Base-by-base conservation (phyloP, 2,113 vertebrate species). In the Bos javanicus region DNA sequence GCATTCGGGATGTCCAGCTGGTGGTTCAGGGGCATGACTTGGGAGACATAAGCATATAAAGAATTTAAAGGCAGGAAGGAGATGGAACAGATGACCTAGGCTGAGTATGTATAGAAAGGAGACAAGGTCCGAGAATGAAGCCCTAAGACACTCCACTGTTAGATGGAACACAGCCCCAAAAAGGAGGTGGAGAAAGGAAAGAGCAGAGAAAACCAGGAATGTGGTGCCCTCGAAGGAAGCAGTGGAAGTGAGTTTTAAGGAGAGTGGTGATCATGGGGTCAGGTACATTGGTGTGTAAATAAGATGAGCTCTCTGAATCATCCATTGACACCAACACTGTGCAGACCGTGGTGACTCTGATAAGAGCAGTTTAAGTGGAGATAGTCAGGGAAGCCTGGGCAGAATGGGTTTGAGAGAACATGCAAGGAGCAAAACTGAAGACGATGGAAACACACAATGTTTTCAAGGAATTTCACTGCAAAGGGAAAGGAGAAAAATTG, bases 221-320 rank as follows among this genome's bases (percentile, higher is more conserved):
- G 13, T 4, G 13, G 48, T 8, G 13, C n/a, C 36, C 39, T 19
- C 10, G 2, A 48, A 76, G 1, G 6, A 25, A 54, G 23, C n/a
- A 39, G 17, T 71, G 15, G 3, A 85, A 23, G 3, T 15, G 33
- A 54, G 7, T n/a, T 59, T 59, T 59, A 36, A 89, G 59, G 15
- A 57, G 17, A 4, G 9, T 0, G 33, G 17, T n/a, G 52, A 67
- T 46, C 19, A 1, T 9, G 2, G 54, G 28, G 54, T 14, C 56
- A 50, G 0, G 2, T 23, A 21, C 4, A 21, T 36, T 25, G 23
- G 3, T 10, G 21, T 2, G 3, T 33, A 21, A n/a, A 5, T 33
- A n/a, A 57, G n/a, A 10, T 28, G 59, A 82, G 26, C 10, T 39
- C 89, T 90, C 46, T 7, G 28, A 48, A 16, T 12, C 85, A n/a